Conservation (phyloP, 2,113 vertebrate genomes). For the Perccottus glenii region DNA sequence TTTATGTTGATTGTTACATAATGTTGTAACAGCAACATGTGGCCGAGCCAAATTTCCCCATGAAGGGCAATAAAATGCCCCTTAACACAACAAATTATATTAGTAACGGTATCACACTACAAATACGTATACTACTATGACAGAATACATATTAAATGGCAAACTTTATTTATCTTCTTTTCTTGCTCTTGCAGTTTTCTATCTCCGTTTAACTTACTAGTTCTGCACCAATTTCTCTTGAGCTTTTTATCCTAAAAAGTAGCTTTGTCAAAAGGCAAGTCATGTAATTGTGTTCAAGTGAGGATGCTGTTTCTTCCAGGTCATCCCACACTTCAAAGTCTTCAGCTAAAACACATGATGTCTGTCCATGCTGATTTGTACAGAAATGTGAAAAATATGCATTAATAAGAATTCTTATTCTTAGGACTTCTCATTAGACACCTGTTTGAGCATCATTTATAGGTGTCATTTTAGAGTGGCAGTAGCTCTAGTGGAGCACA, state of each 20-base stretch:
- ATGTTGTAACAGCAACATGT: too few relatives aligned
- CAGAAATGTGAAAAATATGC: conserved; percentile 6
- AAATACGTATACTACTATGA: too few relatives aligned
- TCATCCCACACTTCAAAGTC: conserved; percentile 13
- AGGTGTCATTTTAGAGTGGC: conserved; percentile 26
- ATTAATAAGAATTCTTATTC: conserved; percentile 35
- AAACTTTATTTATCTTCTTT: too few relatives aligned
- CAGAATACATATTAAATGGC: too few relatives aligned
- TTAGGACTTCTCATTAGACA: conserved; percentile 48
- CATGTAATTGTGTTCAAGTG: conserved; percentile 12
- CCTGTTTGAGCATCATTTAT: conserved; percentile 45
- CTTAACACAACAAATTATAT: too few relatives aligned
- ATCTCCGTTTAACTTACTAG: too few relatives aligned
- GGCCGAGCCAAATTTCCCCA: too few relatives aligned
- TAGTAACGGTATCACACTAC: too few relatives aligned
- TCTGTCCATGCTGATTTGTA: conserved; percentile 8
- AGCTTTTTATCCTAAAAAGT: background rate
- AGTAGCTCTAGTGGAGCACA: conserved; percentile 14
- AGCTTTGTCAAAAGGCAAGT: background rate
- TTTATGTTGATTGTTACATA: too few relatives aligned
- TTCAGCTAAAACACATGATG: background rate
- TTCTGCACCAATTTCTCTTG: too few relatives aligned
- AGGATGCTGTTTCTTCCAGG: conserved; percentile 20
- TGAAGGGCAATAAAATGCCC: too few relatives aligned
- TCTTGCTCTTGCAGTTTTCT: too few relatives aligned